Evolutionary conservation across 2,888 invertebrate species (phyloP).

Genomic region (Tetropium fuscum): DNA sequence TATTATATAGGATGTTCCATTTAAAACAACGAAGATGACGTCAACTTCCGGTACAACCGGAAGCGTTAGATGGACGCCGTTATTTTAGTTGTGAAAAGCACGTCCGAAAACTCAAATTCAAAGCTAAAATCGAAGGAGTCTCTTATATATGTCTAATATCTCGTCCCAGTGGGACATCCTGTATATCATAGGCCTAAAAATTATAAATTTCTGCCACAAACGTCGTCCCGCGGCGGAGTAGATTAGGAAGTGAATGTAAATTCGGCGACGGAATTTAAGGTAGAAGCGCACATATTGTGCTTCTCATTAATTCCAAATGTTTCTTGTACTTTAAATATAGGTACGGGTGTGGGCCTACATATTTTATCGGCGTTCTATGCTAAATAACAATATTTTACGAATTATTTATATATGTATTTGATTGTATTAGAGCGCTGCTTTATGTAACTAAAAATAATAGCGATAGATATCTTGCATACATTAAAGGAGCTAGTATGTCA

Average conservation of each 20-base stretch:
- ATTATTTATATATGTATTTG: slow-evolving; percentile 16
- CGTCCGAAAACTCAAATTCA: no score
- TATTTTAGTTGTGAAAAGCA: no score
- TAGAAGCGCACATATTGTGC: slow-evolving; percentile 26
- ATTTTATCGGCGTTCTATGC: slow-evolving; percentile 14
- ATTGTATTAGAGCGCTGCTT: slow-evolving; percentile 12
- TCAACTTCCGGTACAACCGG: no score
- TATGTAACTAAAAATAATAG: slow-evolving; percentile 23
- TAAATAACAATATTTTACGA: slow-evolving; percentile 15
- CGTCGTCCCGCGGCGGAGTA: neutral
- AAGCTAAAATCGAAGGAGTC: no score
- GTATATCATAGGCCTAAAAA: no score
- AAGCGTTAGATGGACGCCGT: no score
- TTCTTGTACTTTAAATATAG: slow-evolving; percentile 20
- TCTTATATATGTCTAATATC: no score
- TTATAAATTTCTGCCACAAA: no score
- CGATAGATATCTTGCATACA: slow-evolving; percentile 47
- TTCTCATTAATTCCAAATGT: slow-evolving; percentile 29
- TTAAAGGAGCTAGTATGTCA: slow-evolving; percentile 40
- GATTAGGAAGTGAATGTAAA: slow-evolving; percentile 25
- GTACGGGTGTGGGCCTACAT: slow-evolving; percentile 15
- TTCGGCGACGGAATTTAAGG: slow-evolving; percentile 18
- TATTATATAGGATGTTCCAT: no score
- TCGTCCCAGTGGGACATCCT: no score
- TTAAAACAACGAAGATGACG: no score